Conservation (phyloP, 2,113 vertebrate species). For the Rissa tridactyla region DNA sequence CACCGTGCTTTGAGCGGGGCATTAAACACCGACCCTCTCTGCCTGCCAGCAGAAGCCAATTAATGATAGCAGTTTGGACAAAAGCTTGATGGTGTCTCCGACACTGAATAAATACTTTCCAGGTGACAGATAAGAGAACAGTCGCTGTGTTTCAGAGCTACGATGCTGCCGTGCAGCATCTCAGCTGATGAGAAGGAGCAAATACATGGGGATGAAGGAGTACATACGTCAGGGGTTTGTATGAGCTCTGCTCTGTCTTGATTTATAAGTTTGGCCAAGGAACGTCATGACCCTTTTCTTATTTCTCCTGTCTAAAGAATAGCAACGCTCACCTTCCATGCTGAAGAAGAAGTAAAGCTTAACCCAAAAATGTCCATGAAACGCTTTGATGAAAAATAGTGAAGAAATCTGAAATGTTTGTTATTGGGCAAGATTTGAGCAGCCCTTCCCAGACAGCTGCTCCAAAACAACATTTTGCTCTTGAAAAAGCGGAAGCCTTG, state of each 20-base stretch:
- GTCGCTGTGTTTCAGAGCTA: background rate
- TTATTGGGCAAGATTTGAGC: background rate
- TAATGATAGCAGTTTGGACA: background rate
- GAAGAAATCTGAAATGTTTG: background rate
- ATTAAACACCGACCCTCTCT: background rate
- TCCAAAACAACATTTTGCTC: background rate
- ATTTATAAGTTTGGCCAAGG: background rate
- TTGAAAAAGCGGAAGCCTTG: background rate
- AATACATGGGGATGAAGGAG: background rate
- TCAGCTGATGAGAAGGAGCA: background rate
- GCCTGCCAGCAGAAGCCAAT: background rate
- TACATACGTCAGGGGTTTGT: background rate
- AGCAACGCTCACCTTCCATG: background rate
- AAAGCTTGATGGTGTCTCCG: background rate
- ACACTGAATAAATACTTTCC: background rate
- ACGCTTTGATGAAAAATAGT: background rate
- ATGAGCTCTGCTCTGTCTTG: background rate
- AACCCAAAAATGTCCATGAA: background rate
- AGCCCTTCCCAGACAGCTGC: background rate
- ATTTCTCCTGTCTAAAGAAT: background rate
- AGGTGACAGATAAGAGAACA: fast-evolving
- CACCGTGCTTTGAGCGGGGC: background rate
- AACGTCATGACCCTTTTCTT: background rate
- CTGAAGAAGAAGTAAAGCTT: background rate
- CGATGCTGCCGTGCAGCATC: background rate